Base-by-base conservation (phyloP, 2,113 vertebrate genomes). In the Prunella fulvescens region DNA sequence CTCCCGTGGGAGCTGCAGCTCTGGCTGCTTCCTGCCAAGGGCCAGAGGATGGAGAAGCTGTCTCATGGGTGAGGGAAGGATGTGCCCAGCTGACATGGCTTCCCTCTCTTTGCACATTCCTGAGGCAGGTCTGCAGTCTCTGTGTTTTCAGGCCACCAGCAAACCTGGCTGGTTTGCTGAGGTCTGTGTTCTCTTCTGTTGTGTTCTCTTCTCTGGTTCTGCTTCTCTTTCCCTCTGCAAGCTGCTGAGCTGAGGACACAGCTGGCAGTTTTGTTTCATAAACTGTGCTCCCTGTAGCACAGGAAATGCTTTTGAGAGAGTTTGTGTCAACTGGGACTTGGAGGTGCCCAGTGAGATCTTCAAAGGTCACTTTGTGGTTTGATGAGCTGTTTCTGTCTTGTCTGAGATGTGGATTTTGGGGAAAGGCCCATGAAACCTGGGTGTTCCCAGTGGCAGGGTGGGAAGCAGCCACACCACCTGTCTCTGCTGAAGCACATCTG, bases 121-220 rank as follows among this genome's bases (percentile, higher is more conserved):
- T 72, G 66, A 77, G 61, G 42, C 54, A 66, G 35, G 40, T 69
- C 62, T 73, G 71, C 44, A 70, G 42, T 58, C 25, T 73, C 31
- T 22, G 1, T 81, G n/a, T 20, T 77, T 80, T 72, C 45, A 83
- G 69, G 56, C 18, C 10, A 7, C 15, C 1, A 7, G 60, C 65
- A 89, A 66, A 39, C 39, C 67, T 90, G 62, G 33, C 33, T 92
- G 62, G 29, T 87, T 86, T 76, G 56, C 56, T 78, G 56, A 78
- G 72, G 11, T 66, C 51, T 74, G 4, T 35, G 54, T 6, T 37
- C 37, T 37, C 37, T 37, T 37, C 37, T 37, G 37, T 37, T 37
- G 37, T 37, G 37, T 37, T 37, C 37, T 37, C 37, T 37, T 37
- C 37, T 37, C 37, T 72, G 69, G 37, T 61, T 91, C 48, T 45